A percentile compares a stretch with the other conserved stretches of the same genome.
phyloP scores from a whole-genome alignment of 2,113 vertebrate genomes.

The Myiopsitta monachus region DNA sequence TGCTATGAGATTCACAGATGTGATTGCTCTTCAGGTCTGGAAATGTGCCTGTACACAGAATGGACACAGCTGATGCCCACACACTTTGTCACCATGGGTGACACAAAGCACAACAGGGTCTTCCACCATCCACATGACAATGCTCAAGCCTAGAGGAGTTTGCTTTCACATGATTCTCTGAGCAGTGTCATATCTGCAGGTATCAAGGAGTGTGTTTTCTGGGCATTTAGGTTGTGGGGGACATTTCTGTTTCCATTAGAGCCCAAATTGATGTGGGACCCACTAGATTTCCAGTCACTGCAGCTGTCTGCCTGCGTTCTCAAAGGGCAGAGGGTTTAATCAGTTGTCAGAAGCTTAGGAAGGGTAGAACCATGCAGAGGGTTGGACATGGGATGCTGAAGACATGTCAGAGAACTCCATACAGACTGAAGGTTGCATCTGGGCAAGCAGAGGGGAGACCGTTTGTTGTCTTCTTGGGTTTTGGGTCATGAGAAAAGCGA shows the following conservation, averaged over 20 bases:
- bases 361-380: not conserved
- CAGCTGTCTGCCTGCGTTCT: not conserved
- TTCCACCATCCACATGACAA: not conserved
- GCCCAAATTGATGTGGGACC: not conserved
- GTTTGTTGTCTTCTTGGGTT: not conserved
- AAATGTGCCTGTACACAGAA: no score
- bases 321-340: not conserved
- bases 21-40: not conserved
- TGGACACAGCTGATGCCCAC: not conserved
- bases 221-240: not conserved
- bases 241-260: not conserved
- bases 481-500: not conserved
- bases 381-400: not conserved
- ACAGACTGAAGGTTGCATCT: fast-evolving
- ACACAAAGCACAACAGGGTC: not conserved
- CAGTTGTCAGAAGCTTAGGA: not conserved
- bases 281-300: not conserved
- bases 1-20: fast-evolving
- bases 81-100: not conserved
- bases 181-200: not conserved
- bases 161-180: not conserved
- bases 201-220: not conserved
- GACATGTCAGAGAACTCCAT: not conserved
- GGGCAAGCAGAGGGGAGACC: not conserved
- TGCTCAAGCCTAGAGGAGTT: not conserved